Evolutionary conservation across 2,797 vertebrate species (phyloP).

Genomic region (Eospalax fontanierii): DNA sequence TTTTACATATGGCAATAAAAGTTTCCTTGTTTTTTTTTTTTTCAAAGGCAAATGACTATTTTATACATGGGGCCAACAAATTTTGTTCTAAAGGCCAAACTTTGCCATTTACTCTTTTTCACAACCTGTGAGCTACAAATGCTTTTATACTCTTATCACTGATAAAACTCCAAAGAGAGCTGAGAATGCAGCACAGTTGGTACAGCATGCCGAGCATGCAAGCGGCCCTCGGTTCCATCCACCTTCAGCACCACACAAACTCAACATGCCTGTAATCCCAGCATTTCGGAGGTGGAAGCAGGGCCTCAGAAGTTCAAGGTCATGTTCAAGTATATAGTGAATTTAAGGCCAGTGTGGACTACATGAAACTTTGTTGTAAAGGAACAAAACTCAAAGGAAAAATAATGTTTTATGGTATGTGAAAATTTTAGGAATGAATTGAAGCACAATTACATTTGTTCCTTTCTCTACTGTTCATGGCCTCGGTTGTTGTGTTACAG

Average conservation of each 20-base stretch:
- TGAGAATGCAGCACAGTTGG: not conserved
- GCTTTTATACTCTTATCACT: conserved; percentile 16
- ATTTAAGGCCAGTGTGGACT: not conserved
- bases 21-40: not conserved
- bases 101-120: not conserved
- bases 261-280: not conserved
- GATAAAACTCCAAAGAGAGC: not conserved
- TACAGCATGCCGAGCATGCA: not conserved
- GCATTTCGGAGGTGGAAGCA: not conserved
- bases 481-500: not conserved
- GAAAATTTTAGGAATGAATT: not conserved
- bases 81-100: not conserved
- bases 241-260: not conserved
- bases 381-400: not conserved
- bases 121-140: not conserved
- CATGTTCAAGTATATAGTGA: not conserved
- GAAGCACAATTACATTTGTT: not conserved
- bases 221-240: not conserved
- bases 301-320: not conserved
- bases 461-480: not conserved
- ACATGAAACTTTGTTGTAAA: not conserved
- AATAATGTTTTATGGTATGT: not conserved
- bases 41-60: not conserved
- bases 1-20: not conserved
- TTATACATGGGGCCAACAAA: not conserved